A percentile compares a stretch with the other conserved stretches of the same genome.
These are phyloP conservation scores for Spodoptera littoralis DNA, from an alignment of 2,888 invertebrate genomes.

Conservation along the genomic window DNA sequence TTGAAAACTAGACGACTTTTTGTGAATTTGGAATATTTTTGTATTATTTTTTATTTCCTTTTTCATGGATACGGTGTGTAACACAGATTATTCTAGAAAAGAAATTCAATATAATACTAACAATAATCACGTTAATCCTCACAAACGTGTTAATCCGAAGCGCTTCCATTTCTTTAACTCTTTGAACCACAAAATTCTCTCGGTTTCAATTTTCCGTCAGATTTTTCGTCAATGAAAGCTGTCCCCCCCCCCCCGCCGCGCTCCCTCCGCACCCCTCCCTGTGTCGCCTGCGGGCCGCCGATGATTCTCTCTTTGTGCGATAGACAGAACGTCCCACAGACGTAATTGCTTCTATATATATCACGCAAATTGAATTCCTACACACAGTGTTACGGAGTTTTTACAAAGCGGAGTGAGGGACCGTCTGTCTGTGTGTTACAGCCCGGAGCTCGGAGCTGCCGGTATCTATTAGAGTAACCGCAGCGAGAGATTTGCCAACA, in stretches of 20 bases:
- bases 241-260: neutral
- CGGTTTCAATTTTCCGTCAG: constrained; percentile 59
- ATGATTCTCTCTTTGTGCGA: constrained; percentile 54
- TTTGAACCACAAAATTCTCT: constrained; percentile 42
- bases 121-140: too few species aligned
- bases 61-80: too few species aligned
- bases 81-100: too few species aligned
- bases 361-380: constrained; percentile 50
- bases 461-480: neutral
- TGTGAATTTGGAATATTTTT: too few species aligned
- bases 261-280: neutral
- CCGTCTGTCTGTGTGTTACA: constrained; percentile 10
- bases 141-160: neutral
- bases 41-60: too few species aligned
- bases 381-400: constrained; percentile 30
- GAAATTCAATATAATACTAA: too few species aligned
- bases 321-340: constrained; percentile 54
- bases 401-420: constrained; percentile 3
- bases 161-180: constrained; percentile 26
- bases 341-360: constrained; percentile 58
- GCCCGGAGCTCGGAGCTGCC: constrained; percentile 2
- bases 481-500: too few species aligned
- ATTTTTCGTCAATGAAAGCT: constrained; percentile 58
- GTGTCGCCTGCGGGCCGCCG: constrained; percentile 23
- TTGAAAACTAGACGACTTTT: too few species aligned